Evolutionary conservation across 2,797 vertebrate species (phyloP).

Genomic region (Podargus strigoides): DNA sequence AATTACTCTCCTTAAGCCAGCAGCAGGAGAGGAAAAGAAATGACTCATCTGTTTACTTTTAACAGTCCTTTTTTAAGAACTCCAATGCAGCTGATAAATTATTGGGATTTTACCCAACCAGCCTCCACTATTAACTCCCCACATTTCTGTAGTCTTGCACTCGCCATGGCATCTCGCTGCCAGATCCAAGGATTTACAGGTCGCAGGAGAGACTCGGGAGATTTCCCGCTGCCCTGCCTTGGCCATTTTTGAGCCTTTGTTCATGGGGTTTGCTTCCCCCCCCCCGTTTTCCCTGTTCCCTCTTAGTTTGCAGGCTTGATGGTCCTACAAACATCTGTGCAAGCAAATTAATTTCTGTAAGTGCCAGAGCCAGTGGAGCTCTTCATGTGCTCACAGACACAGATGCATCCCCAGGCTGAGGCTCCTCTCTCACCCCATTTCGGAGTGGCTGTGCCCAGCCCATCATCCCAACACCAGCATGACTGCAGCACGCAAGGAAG

Average conservation of each 20-base stretch:
- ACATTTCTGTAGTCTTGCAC: neutral
- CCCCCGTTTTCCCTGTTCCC: neutral
- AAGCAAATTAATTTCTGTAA: neutral
- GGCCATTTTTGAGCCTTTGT: neutral
- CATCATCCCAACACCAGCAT: fast-evolving
- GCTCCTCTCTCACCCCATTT: neutral
- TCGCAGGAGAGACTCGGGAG: neutral
- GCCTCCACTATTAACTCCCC: neutral
- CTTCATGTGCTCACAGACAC: fast-evolving
- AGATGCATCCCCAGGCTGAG: neutral
- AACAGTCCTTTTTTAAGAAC: constrained; percentile 1
- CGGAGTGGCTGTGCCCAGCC: neutral
- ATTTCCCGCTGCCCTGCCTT: neutral
- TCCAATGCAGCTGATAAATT: neutral
- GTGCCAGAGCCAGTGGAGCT: neutral
- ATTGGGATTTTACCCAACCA: neutral
- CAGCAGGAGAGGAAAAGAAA: neutral
- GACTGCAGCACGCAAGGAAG: fast-evolving
- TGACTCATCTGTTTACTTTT: constrained; percentile 39
- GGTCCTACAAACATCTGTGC: neutral
- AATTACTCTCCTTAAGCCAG: neutral
- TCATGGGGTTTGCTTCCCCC: neutral
- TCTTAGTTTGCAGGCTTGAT: neutral
- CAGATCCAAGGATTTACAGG: constrained; percentile 2
- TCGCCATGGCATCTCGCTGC: neutral